Evolutionary conservation across 2,113 vertebrate species (phyloP).

Genomic region (Menidia beryllina): DNA sequence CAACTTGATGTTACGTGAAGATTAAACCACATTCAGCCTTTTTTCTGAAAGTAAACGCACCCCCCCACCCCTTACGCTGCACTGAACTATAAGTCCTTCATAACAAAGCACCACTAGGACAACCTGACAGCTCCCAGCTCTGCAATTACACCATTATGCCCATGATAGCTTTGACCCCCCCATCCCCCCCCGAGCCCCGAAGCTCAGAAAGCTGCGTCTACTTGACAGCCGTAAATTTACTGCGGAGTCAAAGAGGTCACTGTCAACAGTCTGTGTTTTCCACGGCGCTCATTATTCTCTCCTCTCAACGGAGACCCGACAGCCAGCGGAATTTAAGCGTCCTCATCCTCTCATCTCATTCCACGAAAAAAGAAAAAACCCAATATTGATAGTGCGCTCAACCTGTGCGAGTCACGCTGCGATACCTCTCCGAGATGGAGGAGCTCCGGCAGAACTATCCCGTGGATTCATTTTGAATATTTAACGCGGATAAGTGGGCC

Average conservation of each 20-base stretch:
- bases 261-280: slow-evolving; percentile 70
- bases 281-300: slow-evolving; percentile 70
- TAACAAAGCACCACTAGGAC: slow-evolving; percentile 1
- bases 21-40: not conserved
- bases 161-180: slow-evolving; percentile 54
- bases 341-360: slow-evolving; percentile 31
- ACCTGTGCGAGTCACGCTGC: not conserved
- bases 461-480: slow-evolving; percentile 52
- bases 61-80: not conserved
- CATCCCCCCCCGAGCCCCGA: too few species aligned
- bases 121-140: slow-evolving; percentile 8
- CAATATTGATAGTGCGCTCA: slow-evolving; percentile 3
- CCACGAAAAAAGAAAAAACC: not conserved
- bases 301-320: slow-evolving; percentile 49
- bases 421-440: slow-evolving; percentile 22
- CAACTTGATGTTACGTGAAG: not conserved
- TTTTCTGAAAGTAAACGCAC: not conserved
- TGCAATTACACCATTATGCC: slow-evolving; percentile 66
- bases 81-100: slow-evolving; percentile 1
- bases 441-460: slow-evolving; percentile 22
- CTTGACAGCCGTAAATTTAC: slow-evolving; percentile 60
- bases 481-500: slow-evolving; percentile 61
- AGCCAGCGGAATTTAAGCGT: slow-evolving; percentile 44
- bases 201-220: slow-evolving; percentile 34
- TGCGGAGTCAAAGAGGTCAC: slow-evolving; percentile 58